A percentile compares a stretch with the other conserved stretches of the same genome.
Conservation (phyloP, 2,113 vertebrate species). For the Thalassarche chlororhynchos region DNA sequence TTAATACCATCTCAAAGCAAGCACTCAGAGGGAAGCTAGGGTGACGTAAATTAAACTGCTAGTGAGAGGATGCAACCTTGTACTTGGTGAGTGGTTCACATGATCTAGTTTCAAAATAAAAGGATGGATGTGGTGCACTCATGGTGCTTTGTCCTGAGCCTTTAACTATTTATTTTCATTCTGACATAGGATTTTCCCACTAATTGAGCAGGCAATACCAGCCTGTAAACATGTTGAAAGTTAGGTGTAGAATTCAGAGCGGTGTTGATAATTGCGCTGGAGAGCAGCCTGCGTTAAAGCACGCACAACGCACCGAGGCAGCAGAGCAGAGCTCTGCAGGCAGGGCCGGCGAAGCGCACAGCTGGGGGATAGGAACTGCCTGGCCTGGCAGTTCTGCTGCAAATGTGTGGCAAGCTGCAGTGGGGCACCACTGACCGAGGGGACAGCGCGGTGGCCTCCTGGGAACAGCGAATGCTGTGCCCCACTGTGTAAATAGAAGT, state of each 20-base stretch:
- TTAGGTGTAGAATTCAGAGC: neutral
- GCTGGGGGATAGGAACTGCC: fast-evolving
- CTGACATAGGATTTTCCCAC: neutral
- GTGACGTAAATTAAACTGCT: neutral
- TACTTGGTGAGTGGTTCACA: neutral
- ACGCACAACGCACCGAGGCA: fast-evolving
- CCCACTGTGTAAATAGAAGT: fast-evolving
- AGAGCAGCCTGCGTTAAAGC: too few species aligned
- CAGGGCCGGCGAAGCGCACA: fast-evolving
- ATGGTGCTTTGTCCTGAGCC: neutral
- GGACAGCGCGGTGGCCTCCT: neutral
- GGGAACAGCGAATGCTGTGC: fast-evolving
- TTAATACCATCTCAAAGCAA: neutral
- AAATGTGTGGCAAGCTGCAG: fast-evolving
- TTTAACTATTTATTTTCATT: neutral
- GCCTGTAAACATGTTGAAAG: neutral
- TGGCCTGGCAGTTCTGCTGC: neutral
- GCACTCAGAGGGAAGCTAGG: neutral
- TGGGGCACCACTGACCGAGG: fast-evolving
- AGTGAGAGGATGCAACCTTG: neutral
- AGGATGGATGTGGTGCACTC: neutral
- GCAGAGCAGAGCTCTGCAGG: neutral
- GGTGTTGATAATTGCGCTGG: neutral
- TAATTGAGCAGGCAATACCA: neutral
- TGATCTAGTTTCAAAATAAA: neutral